These are phyloP conservation scores for Caenorhabditis sp. DNA, from an alignment of 2,888 invertebrate species.

Conservation along the genomic window DNA sequence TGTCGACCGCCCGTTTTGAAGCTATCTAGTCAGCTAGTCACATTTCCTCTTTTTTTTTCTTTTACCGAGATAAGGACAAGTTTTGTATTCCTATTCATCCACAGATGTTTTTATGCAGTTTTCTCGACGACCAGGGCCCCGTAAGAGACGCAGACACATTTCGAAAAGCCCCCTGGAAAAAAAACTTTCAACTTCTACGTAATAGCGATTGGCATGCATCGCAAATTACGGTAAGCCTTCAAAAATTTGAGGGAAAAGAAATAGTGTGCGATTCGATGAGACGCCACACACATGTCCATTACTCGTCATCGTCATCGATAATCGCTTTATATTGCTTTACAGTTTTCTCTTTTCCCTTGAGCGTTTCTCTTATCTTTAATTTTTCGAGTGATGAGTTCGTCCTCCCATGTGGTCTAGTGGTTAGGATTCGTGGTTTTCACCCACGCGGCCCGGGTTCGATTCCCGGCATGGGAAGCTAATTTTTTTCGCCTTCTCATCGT, in stretches of 20 bases:
- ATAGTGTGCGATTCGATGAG: background rate
- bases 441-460: slow-evolving; percentile 71
- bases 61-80: slow-evolving; percentile 1
- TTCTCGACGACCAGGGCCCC: no score
- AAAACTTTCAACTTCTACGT: background rate
- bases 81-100: background rate
- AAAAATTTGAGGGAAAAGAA: background rate
- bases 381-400: background rate
- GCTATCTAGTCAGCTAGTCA: background rate
- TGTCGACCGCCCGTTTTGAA: background rate
- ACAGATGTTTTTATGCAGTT: background rate
- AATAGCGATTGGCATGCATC: background rate
- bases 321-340: background rate
- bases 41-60: no score
- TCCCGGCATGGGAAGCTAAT: slow-evolving; percentile 66
- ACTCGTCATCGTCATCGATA: background rate
- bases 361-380: background rate
- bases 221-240: background rate
- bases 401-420: slow-evolving; percentile 13
- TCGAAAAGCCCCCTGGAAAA: background rate
- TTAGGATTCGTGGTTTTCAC: slow-evolving; percentile 66
- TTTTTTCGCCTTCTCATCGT: background rate
- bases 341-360: background rate
- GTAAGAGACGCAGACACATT: background rate
- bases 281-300: background rate